Evolutionary conservation across 23 tunicate genomes (phyloP).

Genomic region (Phallusia fumigata): DNA sequence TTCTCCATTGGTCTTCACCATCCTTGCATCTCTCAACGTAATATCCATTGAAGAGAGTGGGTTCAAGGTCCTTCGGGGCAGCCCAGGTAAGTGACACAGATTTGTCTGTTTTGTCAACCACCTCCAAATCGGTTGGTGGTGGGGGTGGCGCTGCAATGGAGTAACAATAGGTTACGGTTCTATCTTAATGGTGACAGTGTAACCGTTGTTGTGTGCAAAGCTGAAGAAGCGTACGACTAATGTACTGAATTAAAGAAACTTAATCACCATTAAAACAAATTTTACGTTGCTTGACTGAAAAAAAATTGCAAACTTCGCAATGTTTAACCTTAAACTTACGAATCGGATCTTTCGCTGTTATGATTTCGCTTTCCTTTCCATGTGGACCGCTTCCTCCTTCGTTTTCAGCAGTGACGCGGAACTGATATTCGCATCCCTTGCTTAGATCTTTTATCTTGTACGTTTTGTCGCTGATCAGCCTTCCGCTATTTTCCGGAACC

Average conservation of each 20-base stretch:
- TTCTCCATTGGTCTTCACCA: conserved; percentile 58
- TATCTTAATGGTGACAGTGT: no score
- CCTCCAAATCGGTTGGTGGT: conserved; percentile 65
- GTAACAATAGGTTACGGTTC: no score
- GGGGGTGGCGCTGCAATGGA: conserved; percentile 80
- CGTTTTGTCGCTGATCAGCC: conserved; percentile 55
- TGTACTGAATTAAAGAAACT: no score
- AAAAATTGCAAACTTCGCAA: no score
- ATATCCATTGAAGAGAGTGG: conserved; percentile 65
- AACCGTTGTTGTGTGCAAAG: no score
- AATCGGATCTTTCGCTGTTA: conserved; percentile 79
- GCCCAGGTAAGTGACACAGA: conserved; percentile 55
- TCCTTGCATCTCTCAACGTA: conserved; percentile 52
- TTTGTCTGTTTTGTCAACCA: conserved; percentile 77
- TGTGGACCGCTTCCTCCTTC: conserved; percentile 79
- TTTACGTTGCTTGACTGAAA: no score
- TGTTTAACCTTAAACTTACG: conserved; percentile 29
- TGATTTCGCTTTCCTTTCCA: conserved; percentile 57
- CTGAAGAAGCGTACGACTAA: no score
- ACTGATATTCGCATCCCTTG: conserved; percentile 69
- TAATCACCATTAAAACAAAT: no score
- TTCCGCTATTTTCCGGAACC: conserved; percentile 60
- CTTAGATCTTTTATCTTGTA: conserved; percentile 53
- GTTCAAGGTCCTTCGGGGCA: conserved; percentile 42
- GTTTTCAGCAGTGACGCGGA: conserved; percentile 89